Base-by-base conservation (phyloP, 1,140 invertebrate genomes). In the Pseudomyrmex cubaensis region DNA sequence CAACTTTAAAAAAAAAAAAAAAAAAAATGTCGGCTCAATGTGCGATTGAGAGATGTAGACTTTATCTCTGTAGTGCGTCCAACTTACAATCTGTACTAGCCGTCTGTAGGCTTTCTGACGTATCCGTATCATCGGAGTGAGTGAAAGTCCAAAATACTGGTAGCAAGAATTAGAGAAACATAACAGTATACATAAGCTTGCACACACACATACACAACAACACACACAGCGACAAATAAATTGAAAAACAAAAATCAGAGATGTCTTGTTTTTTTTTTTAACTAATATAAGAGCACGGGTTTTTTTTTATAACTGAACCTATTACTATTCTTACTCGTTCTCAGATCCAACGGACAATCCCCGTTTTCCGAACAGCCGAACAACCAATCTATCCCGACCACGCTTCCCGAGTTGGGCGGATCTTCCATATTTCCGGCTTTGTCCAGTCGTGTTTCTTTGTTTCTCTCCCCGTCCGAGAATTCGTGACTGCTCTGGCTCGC, bases 341-440 rank as follows among this genome's bases (percentile, higher is more conserved):
- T 94, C 56, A 92, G 86, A 52, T 94, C 93, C 57, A 92, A 88
- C 8, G 86, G 83, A 52, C 85, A 92, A 64, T 95, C 94, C 7
- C 93, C 93, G 62, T 95, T 93, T 35, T 95, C 35, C 35, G 35
- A 35, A 5, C 35, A 35, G 5, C 35, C 95, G 85, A 95, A 95
- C 1, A 95, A 90, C 94, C 95, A 95, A 85, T 95, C 93, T 44
- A 95, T 92, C 8, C 95, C 95, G 63, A 94, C 94, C 17, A 94
- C 87, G 57, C 93, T 94, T 46, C 92, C 93, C 0, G 91, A 85
- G 64, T 93, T 93, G 2, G 90, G 73, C 10, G 92, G 91, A 63
- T 94, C 93, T 20, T 94, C 93, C 7, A 88, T 70, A 35, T 90
- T 93, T 75, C 93, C 93, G 2, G 84, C 78, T 72, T 91, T 93